phyloP scores from a whole-genome alignment of 1,140 invertebrate genomes.

The Pseudomyrmex cubaensis region DNA sequence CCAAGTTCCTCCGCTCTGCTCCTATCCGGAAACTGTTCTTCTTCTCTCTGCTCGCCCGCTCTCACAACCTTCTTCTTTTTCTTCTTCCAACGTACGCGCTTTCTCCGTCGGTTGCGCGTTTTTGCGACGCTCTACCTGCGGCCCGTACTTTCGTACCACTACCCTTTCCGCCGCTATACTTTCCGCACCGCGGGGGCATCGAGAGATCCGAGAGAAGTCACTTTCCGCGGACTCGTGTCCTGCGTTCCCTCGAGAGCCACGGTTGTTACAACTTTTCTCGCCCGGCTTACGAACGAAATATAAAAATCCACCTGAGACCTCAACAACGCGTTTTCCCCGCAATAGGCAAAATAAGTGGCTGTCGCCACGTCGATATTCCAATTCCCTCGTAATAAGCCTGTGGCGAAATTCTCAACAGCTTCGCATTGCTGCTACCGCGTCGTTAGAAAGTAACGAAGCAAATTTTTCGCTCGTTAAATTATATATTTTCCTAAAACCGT shows the following conservation, averaged over 20 bases:
- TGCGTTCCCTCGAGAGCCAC: constrained; percentile 51
- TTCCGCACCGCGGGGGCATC: constrained; percentile 39
- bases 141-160: constrained; percentile 4
- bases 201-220: constrained; percentile 66
- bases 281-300: constrained; percentile 62
- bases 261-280: constrained; percentile 72
- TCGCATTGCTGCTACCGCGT: no score
- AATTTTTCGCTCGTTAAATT: no score
- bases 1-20: constrained; percentile 59
- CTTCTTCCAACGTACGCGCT: not conserved
- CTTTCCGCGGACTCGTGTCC: constrained; percentile 65
- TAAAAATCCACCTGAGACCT: constrained; percentile 74
- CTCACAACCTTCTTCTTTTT: constrained; percentile 17
- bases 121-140: constrained; percentile 17
- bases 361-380: constrained; percentile 11
- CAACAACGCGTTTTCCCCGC: constrained; percentile 55
- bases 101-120: constrained; percentile 8
- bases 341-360: constrained; percentile 62
- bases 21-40: constrained; percentile 56
- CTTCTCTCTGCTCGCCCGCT: not conserved
- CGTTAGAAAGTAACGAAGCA: no score
- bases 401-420: constrained; percentile 20
- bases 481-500: no score
- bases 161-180: not conserved
- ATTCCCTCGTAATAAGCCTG: not conserved